Conservation (phyloP, 2,888 invertebrate genomes). For the Mallateleia sp. region DNA sequence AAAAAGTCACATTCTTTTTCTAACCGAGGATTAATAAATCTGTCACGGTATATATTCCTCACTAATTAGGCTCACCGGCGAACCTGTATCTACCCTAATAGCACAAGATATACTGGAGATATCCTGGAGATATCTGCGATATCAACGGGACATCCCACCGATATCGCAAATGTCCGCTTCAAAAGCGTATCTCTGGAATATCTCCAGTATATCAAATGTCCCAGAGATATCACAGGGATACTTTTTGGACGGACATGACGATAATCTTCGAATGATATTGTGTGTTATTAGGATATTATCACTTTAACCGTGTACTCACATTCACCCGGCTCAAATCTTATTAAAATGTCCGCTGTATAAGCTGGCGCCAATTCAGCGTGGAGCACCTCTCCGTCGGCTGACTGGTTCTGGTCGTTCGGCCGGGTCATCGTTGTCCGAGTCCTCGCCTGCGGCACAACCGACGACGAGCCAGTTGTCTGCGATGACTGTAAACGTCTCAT, state of each 20-base stretch:
- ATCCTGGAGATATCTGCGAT: too few species aligned
- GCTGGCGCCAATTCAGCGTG: neutral
- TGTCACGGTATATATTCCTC: neutral
- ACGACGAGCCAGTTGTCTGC: neutral
- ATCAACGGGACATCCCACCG: too few species aligned
- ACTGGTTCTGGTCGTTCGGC: neutral
- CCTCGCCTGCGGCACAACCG: neutral
- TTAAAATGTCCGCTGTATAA: neutral
- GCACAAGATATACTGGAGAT: too few species aligned
- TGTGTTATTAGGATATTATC: too few species aligned
- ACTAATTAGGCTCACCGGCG: constrained; percentile 15
- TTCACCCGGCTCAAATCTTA: neutral
- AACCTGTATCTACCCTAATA: constrained; percentile 25
- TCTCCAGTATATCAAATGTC: too few species aligned
- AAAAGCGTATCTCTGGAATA: too few species aligned
- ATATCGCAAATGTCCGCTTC: too few species aligned
- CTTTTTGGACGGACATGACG: too few species aligned
- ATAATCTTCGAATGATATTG: too few species aligned
- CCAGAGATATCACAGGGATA: too few species aligned
- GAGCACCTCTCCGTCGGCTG: constrained; percentile 6
- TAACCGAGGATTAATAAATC: neutral
- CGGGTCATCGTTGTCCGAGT: neutral
- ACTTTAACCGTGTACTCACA: constrained; percentile 11
- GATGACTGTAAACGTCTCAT: neutral
- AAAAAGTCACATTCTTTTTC: neutral